A percentile compares a stretch with the other conserved stretches of the same genome.
Evolutionary conservation across 2,888 invertebrate species (phyloP).

Genomic region (Neria commutata): DNA sequence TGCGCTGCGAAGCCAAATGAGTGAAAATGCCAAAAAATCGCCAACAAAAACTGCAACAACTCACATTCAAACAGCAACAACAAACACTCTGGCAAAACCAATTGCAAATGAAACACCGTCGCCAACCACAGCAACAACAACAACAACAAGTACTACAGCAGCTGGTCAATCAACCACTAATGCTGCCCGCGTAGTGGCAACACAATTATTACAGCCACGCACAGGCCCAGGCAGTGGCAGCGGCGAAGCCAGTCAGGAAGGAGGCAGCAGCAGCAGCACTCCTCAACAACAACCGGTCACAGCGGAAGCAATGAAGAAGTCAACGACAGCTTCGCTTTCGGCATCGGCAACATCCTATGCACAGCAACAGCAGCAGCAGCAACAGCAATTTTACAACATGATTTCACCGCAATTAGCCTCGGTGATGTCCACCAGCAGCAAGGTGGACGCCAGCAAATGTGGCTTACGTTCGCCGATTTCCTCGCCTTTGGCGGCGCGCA

Average conservation of each 20-base stretch:
- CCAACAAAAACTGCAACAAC: slow-evolving; percentile 30
- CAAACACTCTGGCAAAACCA: slow-evolving; percentile 24
- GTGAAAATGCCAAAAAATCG: slow-evolving; percentile 53
- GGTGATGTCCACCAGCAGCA: slow-evolving; percentile 45
- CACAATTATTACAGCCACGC: too few relatives aligned
- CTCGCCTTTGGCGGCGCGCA: slow-evolving; percentile 48
- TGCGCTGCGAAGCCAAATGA: slow-evolving; percentile 46
- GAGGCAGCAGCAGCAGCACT: too few relatives aligned
- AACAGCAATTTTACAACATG: slow-evolving; percentile 44
- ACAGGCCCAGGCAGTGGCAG: too few relatives aligned
- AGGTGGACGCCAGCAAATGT: slow-evolving; percentile 46
- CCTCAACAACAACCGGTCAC: slow-evolving; percentile 16
- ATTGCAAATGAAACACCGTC: slow-evolving; percentile 12
- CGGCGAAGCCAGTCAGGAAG: too few relatives aligned
- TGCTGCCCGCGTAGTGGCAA: too few relatives aligned
- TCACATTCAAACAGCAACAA: slow-evolving; percentile 21
- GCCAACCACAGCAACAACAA: slow-evolving; percentile 15
- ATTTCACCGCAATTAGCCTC: slow-evolving; percentile 52
- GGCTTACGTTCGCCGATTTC: slow-evolving; percentile 52
- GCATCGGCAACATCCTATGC: slow-evolving; percentile 27
- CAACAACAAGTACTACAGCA: slow-evolving; percentile 15
- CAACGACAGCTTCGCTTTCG: slow-evolving; percentile 34
- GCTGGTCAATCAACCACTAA: slow-evolving; percentile 14
- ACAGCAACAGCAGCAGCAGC: slow-evolving; percentile 28
- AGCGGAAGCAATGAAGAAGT: slow-evolving; percentile 35